Evolutionary conservation across 2,797 vertebrate genomes (phyloP), one percentile per base, ranked within the genome.

Genomic region (Notolabrus celidotus): DNA sequence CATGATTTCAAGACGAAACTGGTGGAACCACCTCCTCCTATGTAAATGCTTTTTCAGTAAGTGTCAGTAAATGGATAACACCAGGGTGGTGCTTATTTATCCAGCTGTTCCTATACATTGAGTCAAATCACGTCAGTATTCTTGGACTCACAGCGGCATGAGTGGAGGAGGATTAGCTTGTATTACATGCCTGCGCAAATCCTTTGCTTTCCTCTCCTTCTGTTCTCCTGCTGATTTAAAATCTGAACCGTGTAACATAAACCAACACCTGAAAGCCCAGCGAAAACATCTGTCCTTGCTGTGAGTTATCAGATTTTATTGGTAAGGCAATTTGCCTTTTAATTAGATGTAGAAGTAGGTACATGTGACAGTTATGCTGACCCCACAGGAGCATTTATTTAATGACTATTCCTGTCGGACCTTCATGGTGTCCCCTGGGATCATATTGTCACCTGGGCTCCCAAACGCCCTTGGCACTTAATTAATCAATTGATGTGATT

Each of bases 401-500:
- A 82, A 86, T 10, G 38, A 68, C 63, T 71, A 77, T 83, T 79
- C 68, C 80, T 77, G 65, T 55, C 20, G 10, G 74, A 79, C 66
- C 64, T 70, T 67, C 15, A 36, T n/a, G 7, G 7, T 47, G 47
- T 83, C 81, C 76, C 61, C 38, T 1, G 79, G 82, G 86, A 83
- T 71, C 72, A 51, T 43, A 71, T 75, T 73, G 86, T 86, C 84
- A 81, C 83, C 78, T 54, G 60, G 70, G 70, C 83, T 70, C 78
- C 75, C 59, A 52, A 74, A 81, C 12, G 72, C 79, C 85, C 88
- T 88, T 85, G 86, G 82, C 66, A 84, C 82, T 89, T 91, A 83
- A 88, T 89, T 84, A 89, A 89, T 92, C 88, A 89, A 88, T 91
- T 78, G 82, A 81, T 83, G 78, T 88, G 89, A 92, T 87, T 90